Evolutionary conservation across 2,113 vertebrate genomes (phyloP).

Genomic region (Suricata suricatta): DNA sequence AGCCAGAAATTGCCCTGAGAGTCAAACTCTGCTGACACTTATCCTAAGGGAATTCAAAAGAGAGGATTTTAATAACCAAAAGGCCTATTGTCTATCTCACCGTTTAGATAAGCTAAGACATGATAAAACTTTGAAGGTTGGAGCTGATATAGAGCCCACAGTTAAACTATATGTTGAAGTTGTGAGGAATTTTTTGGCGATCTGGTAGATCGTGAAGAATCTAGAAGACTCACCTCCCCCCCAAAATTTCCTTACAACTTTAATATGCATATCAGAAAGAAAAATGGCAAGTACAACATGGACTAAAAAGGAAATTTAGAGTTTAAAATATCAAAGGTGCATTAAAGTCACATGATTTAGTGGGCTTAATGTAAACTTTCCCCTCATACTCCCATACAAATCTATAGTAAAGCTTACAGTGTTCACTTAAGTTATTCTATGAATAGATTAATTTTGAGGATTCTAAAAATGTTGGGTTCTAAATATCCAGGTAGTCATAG

Average conservation of each 20-base stretch:
- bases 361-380: background rate
- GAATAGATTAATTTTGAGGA: background rate
- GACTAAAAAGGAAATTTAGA: background rate
- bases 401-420: background rate
- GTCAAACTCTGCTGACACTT: background rate
- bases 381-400: background rate
- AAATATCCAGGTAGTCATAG: background rate
- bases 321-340: background rate
- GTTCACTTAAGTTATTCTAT: background rate
- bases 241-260: no score
- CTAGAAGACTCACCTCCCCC: no score
- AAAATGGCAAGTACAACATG: background rate
- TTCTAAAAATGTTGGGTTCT: background rate
- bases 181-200: background rate
- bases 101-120: background rate
- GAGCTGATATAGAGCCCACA: background rate
- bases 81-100: background rate
- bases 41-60: background rate
- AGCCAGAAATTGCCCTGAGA: accelerated
- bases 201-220: background rate
- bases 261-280: background rate
- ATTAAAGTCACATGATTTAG: background rate
- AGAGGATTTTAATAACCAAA: background rate
- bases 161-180: background rate
- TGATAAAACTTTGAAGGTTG: background rate